These are phyloP conservation scores for Andricus grossulariae DNA, from an alignment of 1,140 invertebrate species.

Conservation along the genomic window DNA sequence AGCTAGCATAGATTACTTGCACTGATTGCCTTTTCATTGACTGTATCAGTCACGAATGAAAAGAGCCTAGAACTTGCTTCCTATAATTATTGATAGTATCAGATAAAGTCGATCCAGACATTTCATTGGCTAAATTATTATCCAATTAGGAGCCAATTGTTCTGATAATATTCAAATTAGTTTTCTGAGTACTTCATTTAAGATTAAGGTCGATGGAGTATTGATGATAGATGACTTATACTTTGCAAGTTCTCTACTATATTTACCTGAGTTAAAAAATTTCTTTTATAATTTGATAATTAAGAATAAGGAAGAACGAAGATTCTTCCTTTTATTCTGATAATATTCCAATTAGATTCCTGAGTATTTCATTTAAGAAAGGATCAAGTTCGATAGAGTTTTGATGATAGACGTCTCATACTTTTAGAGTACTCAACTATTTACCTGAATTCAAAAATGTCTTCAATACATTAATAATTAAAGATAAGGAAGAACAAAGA, in stretches of 20 bases:
- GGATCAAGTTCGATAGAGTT: no score
- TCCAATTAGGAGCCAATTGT: no score
- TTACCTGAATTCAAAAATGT: neutral
- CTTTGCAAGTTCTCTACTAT: neutral
- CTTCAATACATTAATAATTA: neutral
- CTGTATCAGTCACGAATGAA: slow-evolving; percentile 1
- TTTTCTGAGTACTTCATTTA: no score
- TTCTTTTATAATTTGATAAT: neutral
- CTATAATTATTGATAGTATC: neutral
- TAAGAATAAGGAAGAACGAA: neutral
- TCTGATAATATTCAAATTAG: no score
- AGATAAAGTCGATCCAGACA: no score
- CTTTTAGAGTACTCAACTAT: neutral
- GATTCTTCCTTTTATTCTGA: no score
- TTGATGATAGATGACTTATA: no score
- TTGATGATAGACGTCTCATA: no score
- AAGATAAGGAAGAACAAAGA: slow-evolving; percentile 1
- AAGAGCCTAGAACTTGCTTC: neutral
- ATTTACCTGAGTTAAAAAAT: neutral
- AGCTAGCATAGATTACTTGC: neutral
- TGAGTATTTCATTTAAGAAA: no score
- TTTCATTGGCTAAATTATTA: no score
- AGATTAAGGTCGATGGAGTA: no score
- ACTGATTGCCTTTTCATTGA: slow-evolving; percentile 6
- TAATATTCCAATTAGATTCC: no score